Evolutionary conservation across 2,113 vertebrate genomes (phyloP), one percentile per base, ranked within the genome.

Genomic region (Tricholaema leucomelas): DNA sequence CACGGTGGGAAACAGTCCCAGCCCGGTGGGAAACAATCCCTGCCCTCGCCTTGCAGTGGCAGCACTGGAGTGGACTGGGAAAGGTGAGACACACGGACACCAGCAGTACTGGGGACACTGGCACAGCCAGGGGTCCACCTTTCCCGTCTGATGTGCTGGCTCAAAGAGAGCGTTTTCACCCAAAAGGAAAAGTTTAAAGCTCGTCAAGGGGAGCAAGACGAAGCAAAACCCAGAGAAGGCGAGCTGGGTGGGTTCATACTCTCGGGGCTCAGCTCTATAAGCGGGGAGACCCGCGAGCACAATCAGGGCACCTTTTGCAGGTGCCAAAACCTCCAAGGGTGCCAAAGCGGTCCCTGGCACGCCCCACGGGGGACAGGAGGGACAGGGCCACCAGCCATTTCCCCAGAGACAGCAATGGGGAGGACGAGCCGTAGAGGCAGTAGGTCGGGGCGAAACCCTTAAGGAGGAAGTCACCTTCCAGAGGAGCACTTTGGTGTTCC

Each of bases 161-260:
- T 25, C 55, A 7, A 20, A 23, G 40, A 54, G 7, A 11, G 13
- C 8, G 38, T 24, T 38, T 30, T 9, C 28, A 8, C 35, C 16
- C 23, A 3, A 19, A n/a, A 50, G 16, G 36, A 5, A 15, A 5
- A 6, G 17, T 9, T 44, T 17, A 4, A 25, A 15, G 33, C 70
- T 10, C 28, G 4, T 3, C 5, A 42, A n/a, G 38, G 7, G 10
- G 40, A 33, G 28, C 59, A 44, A 30, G 9, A 19, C 11, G 81
- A 31, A 59, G 81, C 31, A 9, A 25, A 15, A 6, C 28, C 36
- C 52, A 5, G 5, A 65, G 52, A 20, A 24, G 5, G 30, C 2
- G 31, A 31, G 7, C 18, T 44, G 46, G 0, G 33, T 3, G 24
- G 18, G 2, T 30, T 76, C 56, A 2, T 2, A 16, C 6, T 27